Conservation (phyloP, 2,888 invertebrate genomes). For the Ochropleura leucogaster region DNA sequence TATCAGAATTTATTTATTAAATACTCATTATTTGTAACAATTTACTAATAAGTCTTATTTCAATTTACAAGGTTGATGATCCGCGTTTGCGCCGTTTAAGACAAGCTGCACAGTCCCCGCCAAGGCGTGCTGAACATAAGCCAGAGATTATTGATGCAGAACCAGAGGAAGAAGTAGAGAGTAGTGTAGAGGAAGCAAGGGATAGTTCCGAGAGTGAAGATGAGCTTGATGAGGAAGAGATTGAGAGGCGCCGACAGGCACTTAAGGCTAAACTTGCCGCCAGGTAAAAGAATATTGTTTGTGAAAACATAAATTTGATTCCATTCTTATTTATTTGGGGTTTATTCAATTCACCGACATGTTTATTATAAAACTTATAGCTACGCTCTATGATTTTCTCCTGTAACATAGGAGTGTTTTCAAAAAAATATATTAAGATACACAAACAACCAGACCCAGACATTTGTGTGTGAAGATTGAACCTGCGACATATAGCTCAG, state of each 20-base stretch:
- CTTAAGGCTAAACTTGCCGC: conserved; percentile 87
- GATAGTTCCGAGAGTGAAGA: conserved; percentile 94
- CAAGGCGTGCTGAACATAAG: conserved; percentile 90
- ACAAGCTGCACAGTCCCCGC: conserved; percentile 90
- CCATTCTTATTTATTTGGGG: no score
- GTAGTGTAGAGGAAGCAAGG: conserved; percentile 83
- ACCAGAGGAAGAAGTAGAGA: conserved; percentile 83
- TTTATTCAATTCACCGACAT: no score
- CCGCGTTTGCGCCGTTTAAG: conserved; percentile 95
- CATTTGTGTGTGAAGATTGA: no score
- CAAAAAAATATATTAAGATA: no score
- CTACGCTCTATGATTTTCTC: no score
- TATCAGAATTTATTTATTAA: neutral
- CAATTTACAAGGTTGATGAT: conserved; percentile 92
- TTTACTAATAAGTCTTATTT: neutral
- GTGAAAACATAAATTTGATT: no score
- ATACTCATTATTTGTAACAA: neutral
- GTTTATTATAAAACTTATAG: no score
- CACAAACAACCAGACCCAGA: no score
- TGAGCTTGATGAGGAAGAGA: conserved; percentile 96
- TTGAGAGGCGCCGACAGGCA: conserved; percentile 94
- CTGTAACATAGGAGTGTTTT: no score
- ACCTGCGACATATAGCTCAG: no score
- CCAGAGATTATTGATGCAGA: conserved; percentile 88
- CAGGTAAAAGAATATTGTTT: conserved; percentile 71